Evolutionary conservation across 2,113 vertebrate species (phyloP).

Genomic region (Phaethon lepturus): DNA sequence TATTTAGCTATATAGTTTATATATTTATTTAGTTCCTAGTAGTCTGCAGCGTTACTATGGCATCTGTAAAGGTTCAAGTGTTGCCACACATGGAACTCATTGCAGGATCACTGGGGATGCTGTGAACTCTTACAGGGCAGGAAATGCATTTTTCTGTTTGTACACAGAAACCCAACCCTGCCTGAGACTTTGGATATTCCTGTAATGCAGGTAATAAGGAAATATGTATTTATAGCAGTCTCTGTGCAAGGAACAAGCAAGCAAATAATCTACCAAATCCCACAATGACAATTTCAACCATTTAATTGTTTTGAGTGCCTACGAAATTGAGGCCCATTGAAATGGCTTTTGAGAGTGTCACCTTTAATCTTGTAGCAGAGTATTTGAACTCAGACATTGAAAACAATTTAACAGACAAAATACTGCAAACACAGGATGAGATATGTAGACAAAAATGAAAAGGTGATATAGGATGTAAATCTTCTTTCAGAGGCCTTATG

Average conservation of each 20-base stretch:
- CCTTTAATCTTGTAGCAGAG: neutral
- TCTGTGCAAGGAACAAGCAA: neutral
- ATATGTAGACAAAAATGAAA: neutral
- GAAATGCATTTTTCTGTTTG: neutral
- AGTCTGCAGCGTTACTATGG: neutral
- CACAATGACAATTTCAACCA: neutral
- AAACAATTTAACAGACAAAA: neutral
- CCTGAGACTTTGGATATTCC: neutral
- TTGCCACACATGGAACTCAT: neutral
- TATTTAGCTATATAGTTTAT: neutral
- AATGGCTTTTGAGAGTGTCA: neutral
- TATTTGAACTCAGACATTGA: neutral
- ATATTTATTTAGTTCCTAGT: neutral
- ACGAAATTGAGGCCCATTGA: neutral
- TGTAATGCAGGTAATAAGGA: neutral
- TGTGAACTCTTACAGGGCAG: neutral
- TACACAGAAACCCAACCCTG: neutral
- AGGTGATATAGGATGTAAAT: neutral
- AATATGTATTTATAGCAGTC: neutral
- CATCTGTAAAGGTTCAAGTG: neutral
- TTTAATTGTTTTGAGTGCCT: neutral
- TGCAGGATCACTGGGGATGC: neutral
- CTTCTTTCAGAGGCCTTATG: neutral
- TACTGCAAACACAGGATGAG: neutral
- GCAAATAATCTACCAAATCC: neutral